These are phyloP conservation scores for Sebastes iracundus DNA, from an alignment of 2,797 vertebrate genomes.

Conservation along the genomic window DNA sequence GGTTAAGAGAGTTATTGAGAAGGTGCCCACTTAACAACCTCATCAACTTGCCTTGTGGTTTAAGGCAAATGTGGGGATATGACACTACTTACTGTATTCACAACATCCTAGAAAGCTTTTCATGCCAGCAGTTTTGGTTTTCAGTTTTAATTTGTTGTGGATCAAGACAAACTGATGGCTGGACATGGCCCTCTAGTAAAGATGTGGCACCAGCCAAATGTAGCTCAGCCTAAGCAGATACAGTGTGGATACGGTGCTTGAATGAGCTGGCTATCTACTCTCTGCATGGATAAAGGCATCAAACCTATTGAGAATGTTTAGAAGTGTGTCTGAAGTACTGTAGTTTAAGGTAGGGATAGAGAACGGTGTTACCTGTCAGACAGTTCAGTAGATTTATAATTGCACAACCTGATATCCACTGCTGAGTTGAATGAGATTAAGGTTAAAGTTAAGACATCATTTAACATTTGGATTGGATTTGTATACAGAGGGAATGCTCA, in stretches of 20 bases:
- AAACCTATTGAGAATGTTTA: no score
- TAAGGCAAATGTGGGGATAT: not conserved
- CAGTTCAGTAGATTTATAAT: not conserved
- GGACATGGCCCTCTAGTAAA: not conserved
- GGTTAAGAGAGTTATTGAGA: not conserved
- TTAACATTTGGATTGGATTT: not conserved
- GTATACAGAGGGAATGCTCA: not conserved
- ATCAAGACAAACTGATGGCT: not conserved
- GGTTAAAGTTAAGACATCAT: not conserved
- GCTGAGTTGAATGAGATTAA: not conserved
- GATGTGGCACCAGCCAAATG: not conserved
- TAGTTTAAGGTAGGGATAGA: no score
- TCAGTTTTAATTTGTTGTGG: not conserved
- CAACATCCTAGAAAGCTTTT: not conserved
- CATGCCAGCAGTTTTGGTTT: not conserved
- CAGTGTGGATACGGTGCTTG: no score
- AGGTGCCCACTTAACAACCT: not conserved
- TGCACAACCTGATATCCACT: not conserved
- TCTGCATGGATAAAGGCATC: accelerated
- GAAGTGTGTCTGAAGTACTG: no score
- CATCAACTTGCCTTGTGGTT: not conserved
- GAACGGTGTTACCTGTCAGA: not conserved
- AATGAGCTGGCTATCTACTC: no score
- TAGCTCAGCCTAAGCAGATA: no score
- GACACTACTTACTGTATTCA: not conserved